These are phyloP conservation scores for Hemicentrotus pulcherrimus DNA, from an alignment of 35 echinoderm and acorn worm genomes.

Conservation along the genomic window DNA sequence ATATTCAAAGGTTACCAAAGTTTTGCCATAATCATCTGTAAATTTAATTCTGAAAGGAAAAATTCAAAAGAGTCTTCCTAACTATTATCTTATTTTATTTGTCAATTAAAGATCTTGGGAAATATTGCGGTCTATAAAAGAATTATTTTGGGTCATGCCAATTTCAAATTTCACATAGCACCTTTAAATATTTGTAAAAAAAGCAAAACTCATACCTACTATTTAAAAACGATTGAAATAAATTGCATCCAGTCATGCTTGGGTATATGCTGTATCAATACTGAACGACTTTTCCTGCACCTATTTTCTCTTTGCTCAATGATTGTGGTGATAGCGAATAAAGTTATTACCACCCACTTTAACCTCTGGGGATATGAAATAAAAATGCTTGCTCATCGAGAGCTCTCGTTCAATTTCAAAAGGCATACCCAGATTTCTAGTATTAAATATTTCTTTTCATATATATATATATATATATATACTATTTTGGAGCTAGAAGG, in stretches of 20 bases:
- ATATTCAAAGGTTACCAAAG: no score
- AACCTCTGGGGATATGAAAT: not conserved
- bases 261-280: not conserved
- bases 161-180: not conserved
- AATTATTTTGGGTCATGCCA: no score
- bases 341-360: constrained; percentile 34
- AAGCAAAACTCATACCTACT: not conserved
- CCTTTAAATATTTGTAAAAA: not conserved
- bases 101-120: no score
- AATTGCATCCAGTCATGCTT: constrained; percentile 2
- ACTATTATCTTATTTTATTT: no score
- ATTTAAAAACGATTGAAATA: not conserved
- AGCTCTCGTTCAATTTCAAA: not conserved
- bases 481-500: no score
- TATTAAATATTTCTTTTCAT: no score
- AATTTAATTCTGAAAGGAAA: no score
- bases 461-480: no score
- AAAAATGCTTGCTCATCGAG: constrained; percentile 49
- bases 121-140: no score
- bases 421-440: no score
- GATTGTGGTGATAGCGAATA: constrained; percentile 31
- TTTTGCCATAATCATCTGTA: no score
- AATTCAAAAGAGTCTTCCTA: no score
- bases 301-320: not conserved
- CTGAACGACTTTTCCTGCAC: constrained; percentile 14